Evolutionary conservation across 2,888 invertebrate species (phyloP).

Genomic region (Cosmia pyralina): DNA sequence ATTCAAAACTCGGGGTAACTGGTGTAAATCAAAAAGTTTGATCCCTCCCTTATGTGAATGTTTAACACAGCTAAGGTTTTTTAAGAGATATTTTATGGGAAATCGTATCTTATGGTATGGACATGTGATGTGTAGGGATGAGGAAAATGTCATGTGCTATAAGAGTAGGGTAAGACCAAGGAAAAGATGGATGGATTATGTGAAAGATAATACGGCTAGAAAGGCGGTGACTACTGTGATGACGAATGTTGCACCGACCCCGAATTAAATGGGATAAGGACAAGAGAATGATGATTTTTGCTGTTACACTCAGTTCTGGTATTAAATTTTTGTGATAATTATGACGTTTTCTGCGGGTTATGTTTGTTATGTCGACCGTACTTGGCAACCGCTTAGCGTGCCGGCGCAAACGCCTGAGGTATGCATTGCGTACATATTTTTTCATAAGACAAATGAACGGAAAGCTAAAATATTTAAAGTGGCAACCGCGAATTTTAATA

Average conservation of each 20-base stretch:
- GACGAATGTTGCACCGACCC: too few relatives aligned
- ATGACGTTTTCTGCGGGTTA: background rate
- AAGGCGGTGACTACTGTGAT: too few relatives aligned
- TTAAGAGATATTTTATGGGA: background rate
- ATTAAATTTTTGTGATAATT: background rate
- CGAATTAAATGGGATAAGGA: too few relatives aligned
- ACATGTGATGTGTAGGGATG: too few relatives aligned
- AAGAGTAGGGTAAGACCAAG: too few relatives aligned
- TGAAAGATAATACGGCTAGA: too few relatives aligned
- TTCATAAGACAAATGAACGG: conserved; percentile 28
- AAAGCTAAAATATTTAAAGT: conserved; percentile 17
- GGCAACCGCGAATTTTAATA: conserved; percentile 13
- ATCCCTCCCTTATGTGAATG: background rate
- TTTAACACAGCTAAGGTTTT: background rate
- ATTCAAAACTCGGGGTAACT: background rate
- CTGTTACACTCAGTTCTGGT: background rate
- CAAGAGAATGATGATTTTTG: too few relatives aligned
- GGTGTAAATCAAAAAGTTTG: background rate
- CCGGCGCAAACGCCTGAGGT: conserved; percentile 13
- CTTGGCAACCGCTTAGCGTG: conserved; percentile 32
- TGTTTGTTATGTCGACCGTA: conserved; percentile 3
- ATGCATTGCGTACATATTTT: conserved; percentile 38
- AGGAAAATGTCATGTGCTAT: too few relatives aligned
- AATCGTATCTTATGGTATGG: background rate
- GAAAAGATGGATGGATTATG: too few relatives aligned